Conservation (phyloP, 1,140 invertebrate species). For the Calosoma granatense region DNA sequence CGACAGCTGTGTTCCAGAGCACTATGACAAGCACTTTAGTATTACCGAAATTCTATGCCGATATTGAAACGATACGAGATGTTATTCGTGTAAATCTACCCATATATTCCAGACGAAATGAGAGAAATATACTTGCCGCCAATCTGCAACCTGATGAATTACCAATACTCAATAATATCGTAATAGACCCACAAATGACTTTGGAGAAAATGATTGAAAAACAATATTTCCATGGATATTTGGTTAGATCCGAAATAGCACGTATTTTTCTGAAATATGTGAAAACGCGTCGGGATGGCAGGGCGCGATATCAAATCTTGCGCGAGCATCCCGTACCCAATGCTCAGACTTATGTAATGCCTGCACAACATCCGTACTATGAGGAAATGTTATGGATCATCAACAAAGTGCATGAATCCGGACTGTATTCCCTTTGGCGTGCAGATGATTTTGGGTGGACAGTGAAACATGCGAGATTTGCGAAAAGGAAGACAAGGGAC, state of each 20-base stretch:
- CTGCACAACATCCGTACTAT: neutral
- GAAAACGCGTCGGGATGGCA: neutral
- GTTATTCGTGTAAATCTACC: neutral
- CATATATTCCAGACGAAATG: neutral
- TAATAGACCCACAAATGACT: neutral
- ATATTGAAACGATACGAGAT: neutral
- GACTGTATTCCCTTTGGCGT: neutral
- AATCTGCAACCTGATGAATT: neutral
- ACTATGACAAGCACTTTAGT: constrained; percentile 1
- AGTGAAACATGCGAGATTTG: neutral
- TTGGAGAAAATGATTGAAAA: neutral
- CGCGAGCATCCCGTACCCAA: neutral
- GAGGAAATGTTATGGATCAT: constrained; percentile 1
- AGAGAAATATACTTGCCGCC: neutral
- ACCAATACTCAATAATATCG: neutral
- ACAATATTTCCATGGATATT: neutral
- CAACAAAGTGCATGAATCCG: neutral
- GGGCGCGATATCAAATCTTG: neutral
- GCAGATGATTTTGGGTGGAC: neutral
- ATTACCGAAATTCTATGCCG: neutral
- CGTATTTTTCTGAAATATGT: neutral
- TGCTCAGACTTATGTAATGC: neutral
- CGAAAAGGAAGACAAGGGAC: no score
- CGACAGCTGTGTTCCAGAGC: neutral
- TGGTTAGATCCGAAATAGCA: neutral